A percentile compares a stretch with the other conserved stretches of the same genome.
Conservation (phyloP, 2,113 vertebrate species). For the Ictalurus furcatus region DNA sequence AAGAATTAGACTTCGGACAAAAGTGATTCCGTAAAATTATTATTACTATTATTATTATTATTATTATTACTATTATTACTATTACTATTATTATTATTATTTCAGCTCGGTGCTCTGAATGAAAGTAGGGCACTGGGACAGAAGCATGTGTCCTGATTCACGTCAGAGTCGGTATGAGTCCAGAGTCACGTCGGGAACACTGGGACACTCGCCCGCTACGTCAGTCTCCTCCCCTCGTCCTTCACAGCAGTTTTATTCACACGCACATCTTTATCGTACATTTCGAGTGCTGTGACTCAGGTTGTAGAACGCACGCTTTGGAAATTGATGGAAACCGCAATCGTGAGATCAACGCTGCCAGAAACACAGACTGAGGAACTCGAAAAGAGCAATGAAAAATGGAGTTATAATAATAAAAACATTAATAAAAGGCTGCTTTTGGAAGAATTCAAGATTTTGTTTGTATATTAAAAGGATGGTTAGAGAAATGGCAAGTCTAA, state of each 20-base stretch:
- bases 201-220: no score
- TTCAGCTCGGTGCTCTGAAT: constrained; percentile 35
- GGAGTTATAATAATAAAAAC: background rate
- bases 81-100: background rate
- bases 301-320: no score
- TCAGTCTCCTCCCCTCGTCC: background rate
- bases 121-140: constrained; percentile 76
- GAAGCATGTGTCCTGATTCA: constrained; percentile 36
- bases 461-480: background rate
- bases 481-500: background rate
- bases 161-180: background rate
- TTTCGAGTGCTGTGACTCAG: background rate
- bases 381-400: background rate
- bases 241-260: background rate
- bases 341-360: no score
- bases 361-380: no score
- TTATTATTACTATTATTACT: no score
- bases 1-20: background rate
- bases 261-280: background rate
- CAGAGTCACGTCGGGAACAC: background rate
- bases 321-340: no score
- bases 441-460: background rate
- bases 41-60: background rate
- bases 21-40: background rate
- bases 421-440: background rate